Evolutionary conservation across 2,888 invertebrate species (phyloP).

Genomic region (Apantesis nais): DNA sequence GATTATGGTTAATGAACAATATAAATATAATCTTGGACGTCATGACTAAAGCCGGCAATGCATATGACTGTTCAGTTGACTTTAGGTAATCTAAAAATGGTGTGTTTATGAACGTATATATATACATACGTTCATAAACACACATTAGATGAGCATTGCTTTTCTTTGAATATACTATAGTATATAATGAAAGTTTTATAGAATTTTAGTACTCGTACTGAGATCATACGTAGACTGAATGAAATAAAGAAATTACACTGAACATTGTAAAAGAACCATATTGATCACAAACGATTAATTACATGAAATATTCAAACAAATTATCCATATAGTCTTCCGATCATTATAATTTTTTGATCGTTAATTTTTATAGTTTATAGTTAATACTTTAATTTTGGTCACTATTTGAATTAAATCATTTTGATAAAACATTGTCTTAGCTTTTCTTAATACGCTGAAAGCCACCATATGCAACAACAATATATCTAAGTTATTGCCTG

Average conservation of each 20-base stretch:
- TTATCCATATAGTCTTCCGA: too few relatives aligned
- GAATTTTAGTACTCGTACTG: not conserved
- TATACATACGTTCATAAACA: not conserved
- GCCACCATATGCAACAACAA: not conserved
- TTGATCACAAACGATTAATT: too few relatives aligned
- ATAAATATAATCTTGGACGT: not conserved
- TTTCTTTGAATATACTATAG: not conserved
- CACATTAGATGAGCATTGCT: not conserved
- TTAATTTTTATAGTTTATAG: too few relatives aligned
- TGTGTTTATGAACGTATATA: not conserved
- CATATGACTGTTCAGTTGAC: not conserved
- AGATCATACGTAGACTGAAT: too few relatives aligned
- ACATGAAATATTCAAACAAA: too few relatives aligned
- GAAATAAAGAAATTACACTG: too few relatives aligned
- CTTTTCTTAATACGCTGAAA: not conserved
- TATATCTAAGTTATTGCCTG: not conserved
- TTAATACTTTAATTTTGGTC: too few relatives aligned
- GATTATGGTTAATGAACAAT: constrained; percentile 1
- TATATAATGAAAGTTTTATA: not conserved
- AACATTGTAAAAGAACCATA: too few relatives aligned
- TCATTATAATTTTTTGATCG: too few relatives aligned
- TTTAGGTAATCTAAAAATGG: not conserved
- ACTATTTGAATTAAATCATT: not conserved
- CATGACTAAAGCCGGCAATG: not conserved
- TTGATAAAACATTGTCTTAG: not conserved